These are phyloP conservation scores for Drosophila grimshawi DNA, from an alignment of 1,140 invertebrate species.

Conservation along the genomic window DNA sequence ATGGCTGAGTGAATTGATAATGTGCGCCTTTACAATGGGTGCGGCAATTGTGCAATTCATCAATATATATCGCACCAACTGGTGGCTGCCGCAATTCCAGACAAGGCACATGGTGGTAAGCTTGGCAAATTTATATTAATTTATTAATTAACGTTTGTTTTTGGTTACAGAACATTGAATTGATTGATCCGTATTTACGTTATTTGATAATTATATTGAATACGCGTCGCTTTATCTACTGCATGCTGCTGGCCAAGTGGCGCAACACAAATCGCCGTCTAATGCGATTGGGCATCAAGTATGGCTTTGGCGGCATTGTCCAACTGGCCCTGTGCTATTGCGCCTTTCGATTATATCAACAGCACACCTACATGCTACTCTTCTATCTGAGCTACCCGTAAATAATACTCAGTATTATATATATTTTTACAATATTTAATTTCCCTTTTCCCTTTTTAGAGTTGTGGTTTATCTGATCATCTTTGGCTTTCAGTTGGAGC, in stretches of 20 bases:
- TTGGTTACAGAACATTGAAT: conserved; percentile 95
- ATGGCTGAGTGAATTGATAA: conserved; percentile 93
- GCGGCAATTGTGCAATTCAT: conserved; percentile 94
- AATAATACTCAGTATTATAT: conserved; percentile 81
- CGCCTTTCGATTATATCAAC: conserved; percentile 79
- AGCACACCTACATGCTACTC: conserved; percentile 64
- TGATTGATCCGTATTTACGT: conserved; percentile 95
- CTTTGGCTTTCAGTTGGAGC: conserved; percentile 90
- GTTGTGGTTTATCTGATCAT: conserved; percentile 93
- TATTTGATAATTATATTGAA: conserved; percentile 93
- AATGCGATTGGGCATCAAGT: conserved; percentile 54
- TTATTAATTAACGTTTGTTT: background rate
- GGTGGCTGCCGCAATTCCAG: conserved; percentile 97
- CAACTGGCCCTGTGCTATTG: conserved; percentile 86
- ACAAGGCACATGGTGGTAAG: conserved; percentile 94
- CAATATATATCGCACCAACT: conserved; percentile 97
- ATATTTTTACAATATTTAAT: background rate
- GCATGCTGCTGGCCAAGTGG: conserved; percentile 70
- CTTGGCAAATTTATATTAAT: conserved; percentile 36
- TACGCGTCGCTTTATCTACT: conserved; percentile 91
- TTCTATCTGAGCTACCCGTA: conserved; percentile 93
- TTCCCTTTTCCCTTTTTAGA: conserved; percentile 31
- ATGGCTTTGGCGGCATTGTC: conserved; percentile 60
- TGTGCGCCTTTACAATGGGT: conserved; percentile 91
- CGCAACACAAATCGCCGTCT: conserved; percentile 32